phyloP scores from a whole-genome alignment of 1,140 invertebrate genomes.

The Pseudomyrmex gracilis region DNA sequence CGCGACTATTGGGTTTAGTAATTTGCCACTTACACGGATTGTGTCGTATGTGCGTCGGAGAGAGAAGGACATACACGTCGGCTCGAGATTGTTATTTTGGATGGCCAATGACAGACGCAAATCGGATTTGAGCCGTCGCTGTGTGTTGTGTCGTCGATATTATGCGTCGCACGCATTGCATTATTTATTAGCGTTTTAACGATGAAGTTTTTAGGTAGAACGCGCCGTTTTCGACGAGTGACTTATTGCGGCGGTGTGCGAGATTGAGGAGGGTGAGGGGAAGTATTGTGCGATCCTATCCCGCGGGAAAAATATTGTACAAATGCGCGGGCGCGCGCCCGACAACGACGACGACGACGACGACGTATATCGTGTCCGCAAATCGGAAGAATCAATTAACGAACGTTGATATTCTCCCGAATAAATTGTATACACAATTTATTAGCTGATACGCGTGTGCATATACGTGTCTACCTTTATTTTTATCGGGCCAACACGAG shows the following conservation, averaged over 20 bases:
- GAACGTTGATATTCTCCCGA: conserved; percentile 52
- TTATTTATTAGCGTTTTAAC: conserved; percentile 60
- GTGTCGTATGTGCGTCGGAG: conserved; percentile 67
- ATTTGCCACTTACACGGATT: conserved; percentile 75
- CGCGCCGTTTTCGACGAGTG: conserved; percentile 5
- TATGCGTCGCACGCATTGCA: conserved; percentile 33
- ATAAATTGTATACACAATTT: conserved; percentile 61
- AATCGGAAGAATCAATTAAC: conserved; percentile 61
- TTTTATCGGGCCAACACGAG: conserved; percentile 50
- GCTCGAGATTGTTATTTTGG: conserved; percentile 73
- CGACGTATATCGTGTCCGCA: conserved; percentile 39
- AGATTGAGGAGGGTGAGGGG: conserved; percentile 21
- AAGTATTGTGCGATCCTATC: conserved; percentile 36
- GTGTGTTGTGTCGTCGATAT: conserved; percentile 56
- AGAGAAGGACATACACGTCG: conserved; percentile 57
- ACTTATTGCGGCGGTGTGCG: conserved; percentile 37
- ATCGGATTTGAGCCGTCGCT: conserved; percentile 69
- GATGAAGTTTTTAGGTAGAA: conserved; percentile 39
- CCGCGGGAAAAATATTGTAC: conserved; percentile 30
- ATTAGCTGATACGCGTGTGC: conserved; percentile 16
- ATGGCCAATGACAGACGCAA: conserved; percentile 72
- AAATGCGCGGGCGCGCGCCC: conserved; percentile 5
- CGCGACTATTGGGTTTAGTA: conserved; percentile 75
- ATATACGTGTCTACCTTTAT: conserved; percentile 30
- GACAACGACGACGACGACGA: too few species aligned